phyloP scores from a whole-genome alignment of 2,888 invertebrate genomes.

The Dryomyza anilis region DNA sequence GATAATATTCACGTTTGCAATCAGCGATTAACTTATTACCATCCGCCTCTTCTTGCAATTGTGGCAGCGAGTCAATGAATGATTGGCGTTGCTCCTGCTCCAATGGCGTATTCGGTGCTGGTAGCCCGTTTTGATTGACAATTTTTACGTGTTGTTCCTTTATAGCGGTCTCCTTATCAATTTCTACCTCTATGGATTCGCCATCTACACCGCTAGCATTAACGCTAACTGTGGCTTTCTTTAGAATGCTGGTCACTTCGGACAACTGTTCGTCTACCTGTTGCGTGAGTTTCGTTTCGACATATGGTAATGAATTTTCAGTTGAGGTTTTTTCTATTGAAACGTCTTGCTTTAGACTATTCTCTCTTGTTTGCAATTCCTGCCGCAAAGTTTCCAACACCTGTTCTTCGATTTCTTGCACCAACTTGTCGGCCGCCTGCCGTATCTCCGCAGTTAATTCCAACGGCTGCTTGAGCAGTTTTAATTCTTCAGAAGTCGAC shows the following conservation, averaged over 20 bases:
- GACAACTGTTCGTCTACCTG: conserved; percentile 51
- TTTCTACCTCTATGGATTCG: neutral
- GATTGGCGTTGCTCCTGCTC: conserved; percentile 55
- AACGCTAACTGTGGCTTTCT: conserved; percentile 26
- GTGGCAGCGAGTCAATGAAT: conserved; percentile 57
- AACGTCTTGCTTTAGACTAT: neutral
- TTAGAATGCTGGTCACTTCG: conserved; percentile 53
- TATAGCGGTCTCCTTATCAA: conserved; percentile 17
- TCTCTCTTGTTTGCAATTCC: neutral
- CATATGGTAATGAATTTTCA: neutral
- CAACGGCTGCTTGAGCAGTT: neutral
- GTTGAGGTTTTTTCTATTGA: neutral
- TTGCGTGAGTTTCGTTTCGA: conserved; percentile 47
- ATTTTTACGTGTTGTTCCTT: conserved; percentile 39
- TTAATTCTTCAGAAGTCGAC: neutral
- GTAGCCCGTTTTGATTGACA: conserved; percentile 39
- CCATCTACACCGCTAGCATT: conserved; percentile 8
- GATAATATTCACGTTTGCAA: conserved; percentile 58
- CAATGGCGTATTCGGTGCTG: conserved; percentile 50
- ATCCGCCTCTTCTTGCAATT: conserved; percentile 48
- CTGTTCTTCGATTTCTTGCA: conserved; percentile 47
- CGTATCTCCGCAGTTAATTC: conserved; percentile 29
- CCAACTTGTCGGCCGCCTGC: conserved; percentile 45
- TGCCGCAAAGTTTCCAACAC: conserved; percentile 41
- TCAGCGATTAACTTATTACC: conserved; percentile 52